Evolutionary conservation across 2,113 vertebrate species (phyloP).

Genomic region (Anarhynchus alexandrinus): DNA sequence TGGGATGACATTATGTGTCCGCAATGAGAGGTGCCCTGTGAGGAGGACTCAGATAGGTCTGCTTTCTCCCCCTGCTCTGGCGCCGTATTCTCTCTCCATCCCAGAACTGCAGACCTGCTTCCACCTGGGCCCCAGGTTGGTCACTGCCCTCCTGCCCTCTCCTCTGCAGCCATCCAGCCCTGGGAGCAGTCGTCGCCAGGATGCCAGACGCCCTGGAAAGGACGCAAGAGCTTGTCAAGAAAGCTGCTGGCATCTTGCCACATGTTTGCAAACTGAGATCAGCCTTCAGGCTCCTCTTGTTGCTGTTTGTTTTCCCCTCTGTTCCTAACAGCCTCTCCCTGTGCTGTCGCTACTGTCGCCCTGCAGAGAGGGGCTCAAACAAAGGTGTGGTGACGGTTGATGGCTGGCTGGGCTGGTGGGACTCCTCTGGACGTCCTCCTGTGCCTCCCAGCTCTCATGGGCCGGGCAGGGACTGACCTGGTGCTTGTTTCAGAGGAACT

Average conservation of each 20-base stretch:
- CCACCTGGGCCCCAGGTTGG: not conserved
- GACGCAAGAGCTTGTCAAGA: not conserved
- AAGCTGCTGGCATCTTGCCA: not conserved
- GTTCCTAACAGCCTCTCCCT: not conserved
- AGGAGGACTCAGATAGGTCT: not conserved
- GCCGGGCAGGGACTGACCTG: not conserved
- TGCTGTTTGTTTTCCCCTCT: slow-evolving; percentile 25
- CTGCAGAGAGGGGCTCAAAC: not conserved
- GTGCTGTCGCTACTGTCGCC: not conserved
- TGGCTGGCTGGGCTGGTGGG: not conserved
- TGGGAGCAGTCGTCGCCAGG: not conserved
- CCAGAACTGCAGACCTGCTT: not conserved
- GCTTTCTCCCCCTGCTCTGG: not conserved
- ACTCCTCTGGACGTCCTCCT: not conserved
- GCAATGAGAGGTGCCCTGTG: too few species aligned
- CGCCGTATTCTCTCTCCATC: not conserved
- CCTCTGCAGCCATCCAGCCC: not conserved
- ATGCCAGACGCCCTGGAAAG: not conserved
- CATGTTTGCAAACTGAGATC: slow-evolving; percentile 8
- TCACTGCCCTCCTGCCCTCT: not conserved
- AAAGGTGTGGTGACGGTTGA: not conserved
- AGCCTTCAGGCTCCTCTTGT: not conserved
- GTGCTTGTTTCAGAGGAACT: not conserved
- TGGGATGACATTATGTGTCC: not conserved
- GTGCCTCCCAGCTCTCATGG: rapidly evolving